A percentile compares a stretch with the other conserved stretches of the same genome.
phyloP scores from a whole-genome alignment of 2,113 vertebrate genomes.

The Ramphastos sulfuratus region DNA sequence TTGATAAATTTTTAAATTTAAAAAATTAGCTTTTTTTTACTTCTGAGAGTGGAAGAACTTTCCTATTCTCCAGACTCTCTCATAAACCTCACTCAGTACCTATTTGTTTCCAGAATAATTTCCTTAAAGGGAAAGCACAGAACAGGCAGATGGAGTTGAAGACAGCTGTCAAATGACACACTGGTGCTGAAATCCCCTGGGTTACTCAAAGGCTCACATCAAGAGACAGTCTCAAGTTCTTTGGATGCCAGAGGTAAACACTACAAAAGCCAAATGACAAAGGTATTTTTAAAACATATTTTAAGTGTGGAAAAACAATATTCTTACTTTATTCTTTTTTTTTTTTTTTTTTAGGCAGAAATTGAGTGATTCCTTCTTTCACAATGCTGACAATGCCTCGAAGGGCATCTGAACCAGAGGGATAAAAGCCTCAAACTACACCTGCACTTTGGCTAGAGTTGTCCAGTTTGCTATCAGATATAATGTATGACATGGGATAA shows the following conservation, averaged over 20 bases:
- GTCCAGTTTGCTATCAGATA: neutral
- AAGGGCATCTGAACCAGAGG: neutral
- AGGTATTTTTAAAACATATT: neutral
- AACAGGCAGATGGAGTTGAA: neutral
- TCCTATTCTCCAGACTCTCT: neutral
- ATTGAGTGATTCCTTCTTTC: neutral
- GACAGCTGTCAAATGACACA: neutral
- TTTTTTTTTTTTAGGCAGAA: neutral
- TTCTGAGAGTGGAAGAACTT: neutral
- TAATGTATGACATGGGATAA: rapidly evolving
- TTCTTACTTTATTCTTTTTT: neutral
- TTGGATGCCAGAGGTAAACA: neutral
- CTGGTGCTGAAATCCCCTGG: neutral
- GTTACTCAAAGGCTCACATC: neutral
- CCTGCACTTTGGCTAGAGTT: neutral
- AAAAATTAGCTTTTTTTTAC: neutral
- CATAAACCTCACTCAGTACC: neutral
- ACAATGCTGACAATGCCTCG: neutral
- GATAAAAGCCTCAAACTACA: neutral
- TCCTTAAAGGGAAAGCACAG: neutral
- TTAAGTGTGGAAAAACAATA: neutral
- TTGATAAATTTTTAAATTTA: neutral
- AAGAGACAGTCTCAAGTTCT: neutral
- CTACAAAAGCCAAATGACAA: neutral
- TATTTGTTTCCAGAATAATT: neutral